Conservation (phyloP, 1,140 invertebrate genomes). For the Saccostrea cuccullata region DNA sequence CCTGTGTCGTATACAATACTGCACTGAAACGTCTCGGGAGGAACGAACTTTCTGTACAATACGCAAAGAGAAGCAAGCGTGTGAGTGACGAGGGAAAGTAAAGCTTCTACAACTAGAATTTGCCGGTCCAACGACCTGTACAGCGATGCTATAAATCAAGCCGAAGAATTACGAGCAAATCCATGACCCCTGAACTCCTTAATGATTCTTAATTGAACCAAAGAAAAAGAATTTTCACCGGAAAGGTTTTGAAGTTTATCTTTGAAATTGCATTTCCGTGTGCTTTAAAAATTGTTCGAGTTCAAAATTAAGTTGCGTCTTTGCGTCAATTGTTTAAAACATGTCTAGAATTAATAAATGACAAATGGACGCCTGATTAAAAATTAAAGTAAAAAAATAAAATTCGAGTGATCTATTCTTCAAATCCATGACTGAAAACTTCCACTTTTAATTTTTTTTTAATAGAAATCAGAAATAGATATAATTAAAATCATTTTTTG, state of each 20-base stretch:
- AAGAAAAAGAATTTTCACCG: not conserved
- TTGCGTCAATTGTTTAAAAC: too few relatives aligned
- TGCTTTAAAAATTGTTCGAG: not conserved
- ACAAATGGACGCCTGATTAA: too few relatives aligned
- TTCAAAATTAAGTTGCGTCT: too few relatives aligned
- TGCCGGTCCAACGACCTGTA: not conserved
- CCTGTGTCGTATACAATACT: not conserved
- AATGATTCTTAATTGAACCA: slow-evolving; percentile 26
- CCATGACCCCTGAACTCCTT: not conserved
- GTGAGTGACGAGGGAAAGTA: not conserved
- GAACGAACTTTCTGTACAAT: not conserved
- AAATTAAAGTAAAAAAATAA: not conserved
- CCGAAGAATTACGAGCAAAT: not conserved
- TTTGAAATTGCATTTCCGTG: not conserved
- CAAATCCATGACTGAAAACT: not conserved
- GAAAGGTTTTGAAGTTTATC: not conserved
- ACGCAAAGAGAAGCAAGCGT: not conserved
- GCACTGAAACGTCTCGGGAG: not conserved
- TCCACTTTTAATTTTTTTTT: not conserved
- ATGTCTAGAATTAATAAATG: too few relatives aligned
- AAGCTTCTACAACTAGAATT: not conserved
- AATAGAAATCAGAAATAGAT: not conserved
- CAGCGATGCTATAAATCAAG: slow-evolving; percentile 12
- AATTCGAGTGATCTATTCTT: not conserved
- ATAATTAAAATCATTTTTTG: not conserved